Base-by-base conservation (phyloP, 1,140 invertebrate genomes). In the Ostrea edulis region DNA sequence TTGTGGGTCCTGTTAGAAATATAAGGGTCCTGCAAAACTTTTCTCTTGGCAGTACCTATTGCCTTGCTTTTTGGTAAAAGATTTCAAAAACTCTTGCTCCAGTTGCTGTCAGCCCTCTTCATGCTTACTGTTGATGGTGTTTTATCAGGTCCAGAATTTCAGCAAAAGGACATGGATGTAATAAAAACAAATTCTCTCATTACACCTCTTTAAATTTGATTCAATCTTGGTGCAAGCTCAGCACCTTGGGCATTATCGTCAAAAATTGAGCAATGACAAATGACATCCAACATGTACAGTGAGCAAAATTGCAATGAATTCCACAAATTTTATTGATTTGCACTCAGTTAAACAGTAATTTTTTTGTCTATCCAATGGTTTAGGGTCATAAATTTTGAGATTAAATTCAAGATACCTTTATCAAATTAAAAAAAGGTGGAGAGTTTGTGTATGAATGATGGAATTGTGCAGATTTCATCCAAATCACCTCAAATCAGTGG, bases 141-240 rank as follows among this genome's bases (percentile, higher is more conserved):
- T 17, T 0, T n/a, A n/a, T 62, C n/a, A 62, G 55, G 55, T 62
- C 2, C 55, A 62, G 55, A 62, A 62, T 62, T 62, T 20, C 55
- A 62, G 20, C 14, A 20, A 17, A 20, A 62, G 7, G n/a, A 62
- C 17, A n/a, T 62, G 55, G n/a, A 62, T 62, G 55, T n/a, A 62
- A 20, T 62, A 62, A 62, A 20, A 20, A 17, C n/a, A n/a, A 62
- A 17, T n/a, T 62, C 55, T 62, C 20, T 44, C 35, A 44, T 44
- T 44, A 5, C 35, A 44, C 55, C 12, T 58, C 12, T 20, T 58
- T 11, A 58, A 11, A 12, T 71, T 77, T 77, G 68, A 77, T 35
- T 29, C 25, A 77, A 77, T 77, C 68, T 77, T 77, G 68, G 68
- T 77, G 68, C 29, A 77, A 77, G 68, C 68, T 77, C 68, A 77